Base-by-base conservation (phyloP, 2,888 invertebrate species). In the Dascillus cervinus region DNA sequence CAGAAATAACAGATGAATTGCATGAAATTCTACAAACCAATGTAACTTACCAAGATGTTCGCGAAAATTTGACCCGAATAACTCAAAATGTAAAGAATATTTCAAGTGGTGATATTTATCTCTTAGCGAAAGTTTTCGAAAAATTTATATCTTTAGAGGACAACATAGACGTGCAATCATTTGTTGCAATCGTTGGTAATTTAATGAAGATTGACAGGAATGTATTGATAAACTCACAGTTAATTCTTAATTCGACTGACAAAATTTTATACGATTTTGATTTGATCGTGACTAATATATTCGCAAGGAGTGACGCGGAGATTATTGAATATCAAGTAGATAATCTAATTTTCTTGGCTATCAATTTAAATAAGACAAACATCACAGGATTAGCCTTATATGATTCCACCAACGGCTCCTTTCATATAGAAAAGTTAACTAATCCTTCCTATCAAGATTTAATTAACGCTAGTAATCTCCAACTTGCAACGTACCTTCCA, bases 221-320 rank as follows among this genome's bases (percentile, higher is more conserved):
- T 3, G 12, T 11, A n/a, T 21, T 31, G 15, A 24, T 8, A 31
- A 12, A n/a, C 6, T 25, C 31, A 20, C 31, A 31, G 11, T 8
- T 8, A 20, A n/a, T 13, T 3, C 19, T 31, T 13, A 31, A 31
- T 13, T 31, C 31, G 2, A 31, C 31, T 4, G 31, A 31, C 13
- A 31, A 3, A 9, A 25, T 31, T 26, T 13, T 31, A 13, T 25
- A 23, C 17, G 20, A 12, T 14, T 25, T 25, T 10, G 31, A 31
- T 19, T 10, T 11, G 11, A 19, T 25, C 13, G 10, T 31, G 20
- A n/a, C n/a, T n/a, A n/a, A n/a, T n/a, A n/a, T n/a, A n/a, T n/a
- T n/a, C n/a, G n/a, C n/a, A n/a, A n/a, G n/a, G n/a, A n/a, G n/a
- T n/a, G n/a, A n/a, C n/a, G n/a, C n/a, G n/a, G n/a, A n/a, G n/a